These are phyloP conservation scores for Plebejus anna DNA, from an alignment of 2,888 invertebrate genomes.

Conservation along the genomic window DNA sequence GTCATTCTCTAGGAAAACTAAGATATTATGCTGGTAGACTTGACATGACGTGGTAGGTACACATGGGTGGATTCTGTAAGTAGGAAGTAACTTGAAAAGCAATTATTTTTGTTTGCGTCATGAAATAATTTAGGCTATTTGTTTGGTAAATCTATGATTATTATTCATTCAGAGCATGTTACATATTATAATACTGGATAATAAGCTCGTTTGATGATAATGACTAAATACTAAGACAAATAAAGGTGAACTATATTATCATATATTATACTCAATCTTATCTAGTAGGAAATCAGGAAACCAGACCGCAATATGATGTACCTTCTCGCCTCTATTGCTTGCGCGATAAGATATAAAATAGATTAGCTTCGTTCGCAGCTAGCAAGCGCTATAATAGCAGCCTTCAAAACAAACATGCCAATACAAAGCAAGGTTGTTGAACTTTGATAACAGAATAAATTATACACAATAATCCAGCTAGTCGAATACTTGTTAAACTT, in stretches of 20 bases:
- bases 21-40: too few relatives aligned
- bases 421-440: slow-evolving; percentile 41
- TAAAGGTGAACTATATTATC: slow-evolving; percentile 16
- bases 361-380: slow-evolving; percentile 35
- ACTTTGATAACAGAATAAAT: slow-evolving; percentile 36
- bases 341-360: slow-evolving; percentile 39
- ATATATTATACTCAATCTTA: neutral
- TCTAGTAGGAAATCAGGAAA: slow-evolving; percentile 22
- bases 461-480: slow-evolving; percentile 35
- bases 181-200: neutral
- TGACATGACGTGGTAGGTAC: too few relatives aligned
- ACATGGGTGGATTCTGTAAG: too few relatives aligned
- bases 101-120: neutral
- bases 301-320: neutral
- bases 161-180: neutral
- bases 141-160: neutral
- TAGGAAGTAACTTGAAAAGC: too few relatives aligned
- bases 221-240: slow-evolving; percentile 11
- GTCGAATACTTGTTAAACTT: slow-evolving; percentile 34
- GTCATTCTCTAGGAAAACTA: too few relatives aligned
- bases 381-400: slow-evolving; percentile 37
- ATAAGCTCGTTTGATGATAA: neutral
- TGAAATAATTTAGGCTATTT: neutral
- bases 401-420: slow-evolving; percentile 42
- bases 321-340: slow-evolving; percentile 27